Base-by-base conservation (phyloP, 1,140 invertebrate genomes). In the Drosophila arizonae region DNA sequence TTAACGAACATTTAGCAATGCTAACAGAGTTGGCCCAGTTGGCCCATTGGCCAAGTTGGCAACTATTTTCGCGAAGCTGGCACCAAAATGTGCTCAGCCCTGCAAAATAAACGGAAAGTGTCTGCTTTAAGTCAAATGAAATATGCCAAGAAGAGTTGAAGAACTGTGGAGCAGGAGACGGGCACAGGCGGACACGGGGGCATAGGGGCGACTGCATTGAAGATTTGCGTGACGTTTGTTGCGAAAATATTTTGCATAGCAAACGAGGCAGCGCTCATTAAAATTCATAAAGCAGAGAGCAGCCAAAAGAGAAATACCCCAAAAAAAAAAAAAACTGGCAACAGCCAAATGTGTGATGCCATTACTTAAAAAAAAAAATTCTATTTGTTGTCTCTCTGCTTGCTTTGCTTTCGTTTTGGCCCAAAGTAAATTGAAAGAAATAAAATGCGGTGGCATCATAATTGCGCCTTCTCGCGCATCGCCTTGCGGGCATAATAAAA, bases 1-100 rank as follows among this genome's bases (percentile, higher is more conserved):
- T 87, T 88, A 81, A 87, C 79, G 84, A 87, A 87, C 81, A 87
- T 79, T 87, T 82, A 79, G 76, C 76, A 76, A 66, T 46, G 63
- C 79, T 68, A 86, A 86, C 79, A 87, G 71, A 79, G 79, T 33
- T 51, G 65, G 64, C 57, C 36, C 57, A 61, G 61, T 68, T 81
- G 81, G 81, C 72, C 58, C 72, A 73, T 69, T 73, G 69, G 82
- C 65, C 79, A 81, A 87, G 72, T 86, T 82, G 82, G 76, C 82
- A 81, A 68, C 68, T 57, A 72, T 76, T 81, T 79, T 64, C 28
- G 70, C 64, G 11, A 13, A 43, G 60, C 60, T 75, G 58, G 68
- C 67, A 64, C 41, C 54, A 46, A 64, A 70, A 58, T 60, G 36
- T 46, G 15, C 33, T 51, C 36, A 21, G 5, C 48, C 50, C 30